Evolutionary conservation across 2,113 vertebrate species (phyloP).

Genomic region (Charadrius vociferus): DNA sequence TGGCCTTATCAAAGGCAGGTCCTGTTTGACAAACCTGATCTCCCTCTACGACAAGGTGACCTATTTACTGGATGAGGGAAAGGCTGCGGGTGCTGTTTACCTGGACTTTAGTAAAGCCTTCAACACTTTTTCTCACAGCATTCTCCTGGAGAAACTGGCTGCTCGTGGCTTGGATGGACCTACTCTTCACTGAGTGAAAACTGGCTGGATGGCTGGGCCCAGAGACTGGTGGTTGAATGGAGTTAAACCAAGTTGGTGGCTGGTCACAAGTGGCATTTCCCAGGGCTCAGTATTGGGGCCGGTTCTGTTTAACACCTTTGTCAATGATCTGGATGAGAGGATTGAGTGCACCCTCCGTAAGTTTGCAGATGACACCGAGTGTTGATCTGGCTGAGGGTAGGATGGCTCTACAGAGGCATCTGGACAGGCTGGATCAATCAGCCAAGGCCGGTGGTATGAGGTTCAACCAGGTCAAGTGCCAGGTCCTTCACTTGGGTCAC

Average conservation of each 20-base stretch:
- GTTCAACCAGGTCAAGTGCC: neutral
- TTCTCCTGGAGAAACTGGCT: neutral
- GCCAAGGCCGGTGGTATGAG: neutral
- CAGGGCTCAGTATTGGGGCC: too few relatives aligned
- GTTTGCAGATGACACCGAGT: neutral
- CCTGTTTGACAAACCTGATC: neutral
- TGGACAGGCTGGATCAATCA: neutral
- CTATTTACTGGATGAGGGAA: neutral
- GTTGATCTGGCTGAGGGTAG: too few relatives aligned
- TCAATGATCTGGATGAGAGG: neutral
- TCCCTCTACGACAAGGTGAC: too few relatives aligned
- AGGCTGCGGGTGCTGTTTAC: neutral
- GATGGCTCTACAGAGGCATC: too few relatives aligned
- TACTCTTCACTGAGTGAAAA: neutral
- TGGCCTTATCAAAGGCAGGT: neutral
- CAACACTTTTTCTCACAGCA: neutral
- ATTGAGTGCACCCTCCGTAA: neutral
- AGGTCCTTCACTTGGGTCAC: neutral
- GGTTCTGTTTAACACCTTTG: neutral
- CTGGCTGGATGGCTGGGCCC: too few relatives aligned
- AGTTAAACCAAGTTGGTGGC: neutral
- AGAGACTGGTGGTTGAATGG: neutral
- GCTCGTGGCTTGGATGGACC: neutral
- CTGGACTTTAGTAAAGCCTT: neutral
- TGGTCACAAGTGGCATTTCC: neutral